Conservation (phyloP, 1,140 invertebrate genomes). For the Saccostrea cuccullata region DNA sequence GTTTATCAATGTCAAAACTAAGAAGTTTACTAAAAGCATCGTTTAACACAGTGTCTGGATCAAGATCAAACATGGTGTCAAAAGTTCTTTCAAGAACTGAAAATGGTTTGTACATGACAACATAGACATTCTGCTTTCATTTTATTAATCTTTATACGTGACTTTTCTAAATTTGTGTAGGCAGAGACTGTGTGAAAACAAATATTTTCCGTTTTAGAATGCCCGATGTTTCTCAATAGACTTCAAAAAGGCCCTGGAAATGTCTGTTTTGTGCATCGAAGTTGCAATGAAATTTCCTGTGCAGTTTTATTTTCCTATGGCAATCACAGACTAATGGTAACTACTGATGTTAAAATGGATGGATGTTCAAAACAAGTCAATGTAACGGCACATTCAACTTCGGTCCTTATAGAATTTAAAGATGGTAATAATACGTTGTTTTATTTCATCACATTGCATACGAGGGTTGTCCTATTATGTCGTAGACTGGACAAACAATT, state of each 20-base stretch:
- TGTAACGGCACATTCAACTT: not conserved
- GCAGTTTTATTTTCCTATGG: constrained; percentile 9
- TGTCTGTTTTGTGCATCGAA: constrained; percentile 45
- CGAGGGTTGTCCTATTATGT: too few relatives aligned
- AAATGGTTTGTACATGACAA: not conserved
- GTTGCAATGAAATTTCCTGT: constrained; percentile 54
- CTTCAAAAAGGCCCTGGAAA: constrained; percentile 40
- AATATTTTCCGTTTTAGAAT: constrained; percentile 46
- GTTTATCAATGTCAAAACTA: not conserved
- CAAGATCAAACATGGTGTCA: constrained; percentile 28
- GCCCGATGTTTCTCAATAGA: constrained; percentile 45
- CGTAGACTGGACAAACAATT: too few relatives aligned
- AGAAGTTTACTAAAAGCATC: not conserved
- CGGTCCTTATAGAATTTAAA: not conserved
- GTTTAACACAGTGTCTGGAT: not conserved
- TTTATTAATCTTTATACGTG: too few relatives aligned
- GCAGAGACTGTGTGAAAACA: too few relatives aligned
- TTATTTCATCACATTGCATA: too few relatives aligned
- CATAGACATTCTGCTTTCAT: too few relatives aligned
- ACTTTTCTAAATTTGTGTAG: too few relatives aligned
- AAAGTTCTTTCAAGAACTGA: constrained; percentile 15
- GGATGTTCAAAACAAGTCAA: not conserved
- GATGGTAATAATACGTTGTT: not conserved
- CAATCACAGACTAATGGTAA: not conserved
- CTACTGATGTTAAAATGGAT: not conserved